These are phyloP conservation scores for Laterallus jamaicensis DNA, from an alignment of 2,113 vertebrate genomes.

Conservation along the genomic window DNA sequence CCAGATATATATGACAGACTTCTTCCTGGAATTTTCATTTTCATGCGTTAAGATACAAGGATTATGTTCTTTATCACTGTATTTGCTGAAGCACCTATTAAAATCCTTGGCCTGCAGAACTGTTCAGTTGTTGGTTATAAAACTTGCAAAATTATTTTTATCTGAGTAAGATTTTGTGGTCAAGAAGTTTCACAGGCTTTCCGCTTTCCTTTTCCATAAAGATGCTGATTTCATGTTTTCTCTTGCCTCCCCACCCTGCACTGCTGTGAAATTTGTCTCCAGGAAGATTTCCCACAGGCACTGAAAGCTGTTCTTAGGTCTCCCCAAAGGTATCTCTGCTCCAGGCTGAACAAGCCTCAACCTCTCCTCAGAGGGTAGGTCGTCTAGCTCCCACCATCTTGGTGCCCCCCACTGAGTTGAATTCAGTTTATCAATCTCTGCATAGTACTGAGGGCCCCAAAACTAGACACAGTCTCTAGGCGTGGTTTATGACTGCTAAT, in stretches of 20 bases:
- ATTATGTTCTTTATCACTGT: neutral
- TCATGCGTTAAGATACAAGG: neutral
- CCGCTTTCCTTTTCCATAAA: neutral
- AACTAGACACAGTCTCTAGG: neutral
- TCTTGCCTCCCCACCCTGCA: neutral
- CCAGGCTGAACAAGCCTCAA: neutral
- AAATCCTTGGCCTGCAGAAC: neutral
- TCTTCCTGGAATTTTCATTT: neutral
- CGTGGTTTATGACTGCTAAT: neutral
- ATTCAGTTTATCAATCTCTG: neutral
- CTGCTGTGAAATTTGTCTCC: fast-evolving
- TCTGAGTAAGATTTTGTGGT: neutral
- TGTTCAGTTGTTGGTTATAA: neutral
- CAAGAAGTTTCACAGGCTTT: neutral
- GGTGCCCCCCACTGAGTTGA: neutral
- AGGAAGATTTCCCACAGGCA: neutral
- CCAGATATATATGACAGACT: neutral
- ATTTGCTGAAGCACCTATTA: neutral
- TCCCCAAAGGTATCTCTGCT: neutral
- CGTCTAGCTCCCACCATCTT: neutral
- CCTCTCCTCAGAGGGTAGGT: neutral
- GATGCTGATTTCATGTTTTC: neutral
- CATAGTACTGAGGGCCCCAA: neutral
- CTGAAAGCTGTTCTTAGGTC: neutral
- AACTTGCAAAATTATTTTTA: neutral